These are phyloP conservation scores for Apteryx owenii DNA, from an alignment of 2,113 vertebrate genomes.

Conservation along the genomic window DNA sequence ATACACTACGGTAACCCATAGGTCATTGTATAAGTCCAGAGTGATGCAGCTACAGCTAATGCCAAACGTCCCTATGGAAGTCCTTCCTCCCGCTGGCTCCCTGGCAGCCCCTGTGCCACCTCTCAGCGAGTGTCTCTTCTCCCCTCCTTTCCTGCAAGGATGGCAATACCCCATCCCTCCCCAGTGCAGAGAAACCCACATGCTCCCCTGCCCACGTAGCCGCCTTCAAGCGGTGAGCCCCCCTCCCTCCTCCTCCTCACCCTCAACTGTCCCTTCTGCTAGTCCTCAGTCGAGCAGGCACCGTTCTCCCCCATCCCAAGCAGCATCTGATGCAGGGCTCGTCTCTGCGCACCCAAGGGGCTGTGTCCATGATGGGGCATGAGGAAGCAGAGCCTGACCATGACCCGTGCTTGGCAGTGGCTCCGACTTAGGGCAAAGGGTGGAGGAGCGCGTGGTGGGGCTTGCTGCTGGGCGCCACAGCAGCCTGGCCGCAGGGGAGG, in stretches of 20 bases:
- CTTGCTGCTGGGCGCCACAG: not conserved
- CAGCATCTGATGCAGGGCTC: not conserved
- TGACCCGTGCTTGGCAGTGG: not conserved
- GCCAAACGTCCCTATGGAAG: not conserved
- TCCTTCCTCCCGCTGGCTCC: not conserved
- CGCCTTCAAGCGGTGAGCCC: not conserved
- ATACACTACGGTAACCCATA: not conserved
- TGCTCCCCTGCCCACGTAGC: fast-evolving
- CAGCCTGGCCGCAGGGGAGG: not conserved
- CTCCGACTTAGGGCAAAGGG: not conserved
- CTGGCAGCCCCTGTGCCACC: not conserved
- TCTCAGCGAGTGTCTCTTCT: not conserved
- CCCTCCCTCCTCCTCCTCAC: not conserved
- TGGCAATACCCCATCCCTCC: not conserved
- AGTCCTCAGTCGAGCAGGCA: not conserved
- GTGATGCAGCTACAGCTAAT: not conserved
- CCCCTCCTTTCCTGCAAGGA: not conserved
- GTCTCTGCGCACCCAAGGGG: not conserved
- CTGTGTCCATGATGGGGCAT: not conserved
- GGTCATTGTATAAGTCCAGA: not conserved
- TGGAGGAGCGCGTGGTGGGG: not conserved
- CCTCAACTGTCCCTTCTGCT: fast-evolving
- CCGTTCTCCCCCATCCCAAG: not conserved
- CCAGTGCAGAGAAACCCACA: not conserved
- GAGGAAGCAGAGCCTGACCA: not conserved